A percentile compares a stretch with the other conserved stretches of the same genome.
These are phyloP conservation scores for Eublepharis macularius DNA, from an alignment of 2,113 vertebrate genomes.

Conservation along the genomic window DNA sequence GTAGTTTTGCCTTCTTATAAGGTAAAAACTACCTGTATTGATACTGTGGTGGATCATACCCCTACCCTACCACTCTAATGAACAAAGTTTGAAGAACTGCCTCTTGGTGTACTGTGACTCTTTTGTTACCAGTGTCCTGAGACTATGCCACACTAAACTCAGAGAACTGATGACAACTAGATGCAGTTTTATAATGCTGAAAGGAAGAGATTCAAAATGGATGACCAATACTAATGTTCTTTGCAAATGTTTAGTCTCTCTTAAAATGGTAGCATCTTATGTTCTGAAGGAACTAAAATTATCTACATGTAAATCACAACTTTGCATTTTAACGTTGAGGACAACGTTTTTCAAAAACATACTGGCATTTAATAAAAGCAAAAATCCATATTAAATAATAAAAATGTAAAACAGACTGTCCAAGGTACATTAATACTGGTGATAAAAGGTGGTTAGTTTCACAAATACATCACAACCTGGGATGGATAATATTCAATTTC, in stretches of 20 bases:
- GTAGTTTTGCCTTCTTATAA: background rate
- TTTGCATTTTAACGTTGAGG: background rate
- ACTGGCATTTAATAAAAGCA: constrained; percentile 2
- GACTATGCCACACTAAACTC: background rate
- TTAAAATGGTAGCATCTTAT: constrained; percentile 17
- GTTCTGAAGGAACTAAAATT: background rate
- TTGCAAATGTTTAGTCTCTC: background rate
- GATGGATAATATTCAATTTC: constrained; percentile 54
- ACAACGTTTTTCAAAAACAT: constrained; percentile 40
- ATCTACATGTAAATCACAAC: constrained; percentile 13
- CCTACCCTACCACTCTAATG: no score
- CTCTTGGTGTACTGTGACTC: background rate
- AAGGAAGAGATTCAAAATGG: background rate
- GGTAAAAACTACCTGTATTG: background rate
- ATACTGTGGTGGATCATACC: no score
- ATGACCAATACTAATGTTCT: background rate
- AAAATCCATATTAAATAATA: constrained; percentile 28
- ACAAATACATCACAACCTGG: constrained; percentile 41
- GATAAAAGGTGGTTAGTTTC: constrained; percentile 23
- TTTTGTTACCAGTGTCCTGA: background rate
- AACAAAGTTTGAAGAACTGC: background rate
- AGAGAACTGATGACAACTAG: background rate
- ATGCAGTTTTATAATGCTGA: background rate
- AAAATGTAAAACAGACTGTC: constrained; percentile 37
- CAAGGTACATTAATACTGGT: constrained; percentile 33